These are phyloP conservation scores for Laticauda colubrina DNA, from an alignment of 2,113 vertebrate genomes.

Conservation along the genomic window DNA sequence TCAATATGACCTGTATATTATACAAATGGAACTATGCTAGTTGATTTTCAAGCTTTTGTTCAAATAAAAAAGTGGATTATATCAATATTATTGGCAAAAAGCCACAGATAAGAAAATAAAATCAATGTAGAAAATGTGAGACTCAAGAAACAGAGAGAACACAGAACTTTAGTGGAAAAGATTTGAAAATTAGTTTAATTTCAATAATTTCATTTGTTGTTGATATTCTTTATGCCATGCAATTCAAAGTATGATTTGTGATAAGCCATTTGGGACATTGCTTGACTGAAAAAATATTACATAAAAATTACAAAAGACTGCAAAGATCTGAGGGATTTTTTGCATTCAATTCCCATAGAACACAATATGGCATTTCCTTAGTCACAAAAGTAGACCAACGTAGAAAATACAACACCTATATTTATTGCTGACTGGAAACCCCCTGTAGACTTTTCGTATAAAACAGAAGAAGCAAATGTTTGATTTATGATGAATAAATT, in stretches of 20 bases:
- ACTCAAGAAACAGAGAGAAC: not conserved
- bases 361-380: not conserved
- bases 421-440: not conserved
- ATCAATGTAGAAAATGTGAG: not conserved
- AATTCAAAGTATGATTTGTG: not conserved
- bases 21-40: not conserved
- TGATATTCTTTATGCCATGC: not conserved
- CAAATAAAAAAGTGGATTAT: not conserved
- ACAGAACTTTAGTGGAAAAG: not conserved
- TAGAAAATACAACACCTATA: not conserved
- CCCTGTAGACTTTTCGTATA: not conserved
- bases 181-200: not conserved
- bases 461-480: not conserved
- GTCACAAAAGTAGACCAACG: not conserved
- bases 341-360: not conserved
- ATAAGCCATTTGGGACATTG: not conserved
- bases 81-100: not conserved
- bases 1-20: not conserved
- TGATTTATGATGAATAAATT: not conserved
- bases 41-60: not conserved
- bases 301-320: not conserved
- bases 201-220: not conserved
- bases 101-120: not conserved
- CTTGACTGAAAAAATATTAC: not conserved
- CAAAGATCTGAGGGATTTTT: not conserved